Conservation (phyloP, 2,797 vertebrate genomes). For the Takifugu rubripes region DNA sequence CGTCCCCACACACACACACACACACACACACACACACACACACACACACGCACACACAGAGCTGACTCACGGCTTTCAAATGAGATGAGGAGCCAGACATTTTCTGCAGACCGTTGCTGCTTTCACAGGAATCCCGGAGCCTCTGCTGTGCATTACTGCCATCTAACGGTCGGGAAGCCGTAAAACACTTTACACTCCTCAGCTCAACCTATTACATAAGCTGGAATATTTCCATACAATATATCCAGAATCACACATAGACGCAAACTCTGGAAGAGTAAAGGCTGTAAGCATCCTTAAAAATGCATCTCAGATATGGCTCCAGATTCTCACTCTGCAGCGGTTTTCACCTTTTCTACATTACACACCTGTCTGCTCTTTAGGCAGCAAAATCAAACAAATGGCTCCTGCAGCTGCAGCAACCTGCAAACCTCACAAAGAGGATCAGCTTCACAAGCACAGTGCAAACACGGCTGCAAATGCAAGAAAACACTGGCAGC, state of each 20-base stretch:
- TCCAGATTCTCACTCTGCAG: too few species aligned
- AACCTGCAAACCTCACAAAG: slow-evolving; percentile 71
- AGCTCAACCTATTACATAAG: slow-evolving; percentile 8
- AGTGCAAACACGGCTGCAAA: slow-evolving; percentile 60
- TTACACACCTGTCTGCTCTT: slow-evolving; percentile 66
- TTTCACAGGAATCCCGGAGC: background rate
- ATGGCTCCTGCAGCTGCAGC: slow-evolving; percentile 74
- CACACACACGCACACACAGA: slow-evolving; percentile 3
- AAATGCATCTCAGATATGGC: too few species aligned
- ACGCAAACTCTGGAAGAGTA: too few species aligned
- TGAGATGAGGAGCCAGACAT: slow-evolving; percentile 22
- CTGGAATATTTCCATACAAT: background rate
- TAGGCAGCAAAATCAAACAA: slow-evolving; percentile 56
- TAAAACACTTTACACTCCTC: slow-evolving; percentile 17
- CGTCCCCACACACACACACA: too few species aligned
- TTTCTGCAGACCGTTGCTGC: slow-evolving; percentile 21
- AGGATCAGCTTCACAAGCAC: slow-evolving; percentile 62
- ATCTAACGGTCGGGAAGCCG: slow-evolving; percentile 71
- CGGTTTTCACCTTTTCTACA: slow-evolving; percentile 7
- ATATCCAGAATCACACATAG: background rate
- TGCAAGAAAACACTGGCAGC: slow-evolving; percentile 51
- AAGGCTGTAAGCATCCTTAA: too few species aligned
- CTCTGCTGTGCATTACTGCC: slow-evolving; percentile 77
- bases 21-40: too few species aligned
- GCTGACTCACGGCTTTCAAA: slow-evolving; percentile 47